phyloP scores from a whole-genome alignment of 2,113 vertebrate species.

The Excalfactoria chinensis region DNA sequence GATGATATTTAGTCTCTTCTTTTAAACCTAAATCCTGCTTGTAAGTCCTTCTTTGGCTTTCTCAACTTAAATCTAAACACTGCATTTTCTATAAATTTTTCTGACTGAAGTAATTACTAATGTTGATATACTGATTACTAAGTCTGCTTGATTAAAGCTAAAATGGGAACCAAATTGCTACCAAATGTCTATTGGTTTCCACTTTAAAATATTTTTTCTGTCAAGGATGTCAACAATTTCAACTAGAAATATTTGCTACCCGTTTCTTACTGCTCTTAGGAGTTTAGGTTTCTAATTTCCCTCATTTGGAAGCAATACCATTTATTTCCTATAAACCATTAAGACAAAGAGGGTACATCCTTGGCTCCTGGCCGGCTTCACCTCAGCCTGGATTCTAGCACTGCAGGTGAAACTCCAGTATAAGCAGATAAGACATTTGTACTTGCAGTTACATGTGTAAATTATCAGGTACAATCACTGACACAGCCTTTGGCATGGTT shows the following conservation, averaged over 20 bases:
- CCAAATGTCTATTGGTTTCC: constrained; percentile 71
- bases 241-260: constrained; percentile 20
- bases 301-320: constrained; percentile 51
- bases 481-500: not conserved
- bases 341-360: constrained; percentile 17
- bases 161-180: constrained; percentile 72
- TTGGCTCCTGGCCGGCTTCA: not conserved
- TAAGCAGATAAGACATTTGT: constrained; percentile 14
- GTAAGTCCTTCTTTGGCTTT: constrained; percentile 16
- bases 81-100: constrained; percentile 65
- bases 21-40: not conserved
- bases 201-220: constrained; percentile 54
- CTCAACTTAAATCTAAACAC: constrained; percentile 29
- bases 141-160: constrained; percentile 73
- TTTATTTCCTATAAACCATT: constrained; percentile 44
- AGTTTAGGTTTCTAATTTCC: constrained; percentile 36
- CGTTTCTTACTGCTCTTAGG: constrained; percentile 36
- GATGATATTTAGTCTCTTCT: not conserved
- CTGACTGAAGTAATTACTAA: constrained; percentile 50
- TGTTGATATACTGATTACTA: constrained; percentile 68
- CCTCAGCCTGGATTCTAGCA: not conserved
- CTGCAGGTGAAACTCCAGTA: constrained; percentile 25
- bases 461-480: constrained; percentile 16
- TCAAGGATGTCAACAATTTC: not conserved
- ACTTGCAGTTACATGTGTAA: not conserved